Evolutionary conservation across 2,888 invertebrate genomes (phyloP), one percentile per base, ranked within the genome.

Genomic region (Peribatodes rhomboidaria): DNA sequence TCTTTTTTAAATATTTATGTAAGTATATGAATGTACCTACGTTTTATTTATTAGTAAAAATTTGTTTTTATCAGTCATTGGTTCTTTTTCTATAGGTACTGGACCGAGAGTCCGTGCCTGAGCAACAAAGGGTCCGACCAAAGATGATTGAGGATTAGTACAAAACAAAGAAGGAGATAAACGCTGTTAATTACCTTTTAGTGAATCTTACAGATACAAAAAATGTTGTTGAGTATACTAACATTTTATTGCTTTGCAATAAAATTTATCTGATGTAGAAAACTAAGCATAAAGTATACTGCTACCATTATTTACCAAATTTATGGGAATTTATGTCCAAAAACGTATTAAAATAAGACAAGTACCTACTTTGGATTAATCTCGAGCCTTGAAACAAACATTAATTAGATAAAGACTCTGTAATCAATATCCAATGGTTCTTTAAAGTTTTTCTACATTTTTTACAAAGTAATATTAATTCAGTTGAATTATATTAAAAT

Each of bases 391-490:
- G 18, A 58, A 59, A 42, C 33, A 50, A 58, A 31, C 33, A 50
- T 50, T 50, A 41, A 61, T 54, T 46, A 61, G 27, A 44, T 18
- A 18, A 18, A 41, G 35, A 49, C 16, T 49, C 33, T 27, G 42
- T 46, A 4, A 61, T 55, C 33, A 55, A 39, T 31, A 47, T 61
- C 47, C 27, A 47, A 16, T 18, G n/a, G 46, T 39, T 54, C 31
- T 42, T 55, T 61, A 61, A n/a, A 2, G 7, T 22, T 20, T 27
- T 60, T 20, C 16, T 58, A 54, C 31, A 61, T 46, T 65, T 60
- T 60, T 58, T 63, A 35, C 54, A 42, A 55, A 31, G 13, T 58
- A 57, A 52, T 60, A 63, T 49, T 61, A 61, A 70, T 65, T 39
- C 27, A 33, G 41, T 52, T 9, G 46, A 35, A 58, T 56, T 57